Base-by-base conservation (phyloP, 30 jellyfish, hydroid and myxozoan genomes). In the Aurelia sp. region DNA sequence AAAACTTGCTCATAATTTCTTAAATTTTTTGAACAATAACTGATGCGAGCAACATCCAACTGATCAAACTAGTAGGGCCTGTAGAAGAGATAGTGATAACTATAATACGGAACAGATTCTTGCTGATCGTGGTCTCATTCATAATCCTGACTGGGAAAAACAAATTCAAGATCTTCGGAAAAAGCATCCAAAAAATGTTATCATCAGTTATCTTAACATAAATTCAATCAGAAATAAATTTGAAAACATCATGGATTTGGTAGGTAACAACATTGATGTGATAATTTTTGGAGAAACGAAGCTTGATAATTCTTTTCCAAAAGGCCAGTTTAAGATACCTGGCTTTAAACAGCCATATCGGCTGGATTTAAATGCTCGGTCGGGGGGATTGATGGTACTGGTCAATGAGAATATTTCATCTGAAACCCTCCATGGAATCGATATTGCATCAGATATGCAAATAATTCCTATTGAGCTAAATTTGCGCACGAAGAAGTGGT, bases 1-100 rank as follows among this genome's bases (percentile, higher is more conserved):
- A 11, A 62, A 62, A 62, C 73, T 62, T 62, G 73, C 73, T 1
- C 17, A 12, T 40, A 62, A 62, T 62, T n/a, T 62, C 11, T 62
- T 11, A 62, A 62, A 1, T 62, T n/a, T n/a, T 62, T 62, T 62
- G 22, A 62, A 62, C 27, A n/a, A 62, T 62, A 62, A 62, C 13
- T 62, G 73, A 62, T 62, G 73, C 6, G 73, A 4, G 22, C 73
- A 62, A 4, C 73, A 62, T 62, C 73, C 73, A 62, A 62, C 1
- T 11, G 27, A 11, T 11, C 20, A 62, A 62, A 10, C 2, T 11
- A 62, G 0, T 62, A 62, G 20, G 27, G 73, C 73, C 11, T 62
- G 73, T 62, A 40, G 73, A 1, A 11, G 73, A 3, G 27, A 62
- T 62, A 62, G 17, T 12, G 27, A 62, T 62, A 40, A 62, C 73